Conservation (phyloP, 2,888 invertebrate genomes). For the Linnaemya tessellans region DNA sequence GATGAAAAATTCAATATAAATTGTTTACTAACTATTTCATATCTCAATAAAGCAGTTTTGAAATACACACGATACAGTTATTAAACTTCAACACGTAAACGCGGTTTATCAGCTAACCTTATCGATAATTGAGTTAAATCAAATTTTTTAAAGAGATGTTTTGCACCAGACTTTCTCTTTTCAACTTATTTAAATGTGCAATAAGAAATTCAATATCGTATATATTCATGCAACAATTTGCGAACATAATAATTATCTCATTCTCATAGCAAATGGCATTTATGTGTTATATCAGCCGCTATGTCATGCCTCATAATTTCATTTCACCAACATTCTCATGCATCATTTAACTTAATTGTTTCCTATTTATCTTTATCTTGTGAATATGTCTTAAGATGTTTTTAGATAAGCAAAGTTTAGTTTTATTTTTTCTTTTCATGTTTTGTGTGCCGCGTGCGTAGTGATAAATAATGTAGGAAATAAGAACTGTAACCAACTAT, state of each 20-base stretch:
- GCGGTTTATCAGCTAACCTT: background rate
- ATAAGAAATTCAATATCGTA: background rate
- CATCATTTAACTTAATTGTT: constrained; percentile 58
- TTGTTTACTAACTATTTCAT: too few relatives aligned
- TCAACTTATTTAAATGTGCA: background rate
- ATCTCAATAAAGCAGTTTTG: background rate
- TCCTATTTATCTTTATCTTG: constrained; percentile 31
- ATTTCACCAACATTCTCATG: constrained; percentile 45
- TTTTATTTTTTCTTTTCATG: background rate
- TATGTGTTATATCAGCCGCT: constrained; percentile 2
- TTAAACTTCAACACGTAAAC: background rate
- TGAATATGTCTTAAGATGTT: background rate
- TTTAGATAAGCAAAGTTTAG: background rate
- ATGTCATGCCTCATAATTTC: constrained; percentile 54
- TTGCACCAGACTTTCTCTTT: too few relatives aligned
- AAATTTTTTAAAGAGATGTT: background rate
- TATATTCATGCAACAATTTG: constrained; percentile 25
- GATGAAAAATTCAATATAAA: too few relatives aligned
- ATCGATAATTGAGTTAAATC: background rate
- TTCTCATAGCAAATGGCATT: background rate
- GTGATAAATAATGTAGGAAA: too few relatives aligned
- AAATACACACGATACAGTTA: background rate
- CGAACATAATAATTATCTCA: background rate
- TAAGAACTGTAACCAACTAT: background rate
- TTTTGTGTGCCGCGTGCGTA: background rate